A percentile compares a stretch with the other conserved stretches of the same genome.
Conservation (phyloP, 2,888 invertebrate genomes). For the Hyposoter didymator region DNA sequence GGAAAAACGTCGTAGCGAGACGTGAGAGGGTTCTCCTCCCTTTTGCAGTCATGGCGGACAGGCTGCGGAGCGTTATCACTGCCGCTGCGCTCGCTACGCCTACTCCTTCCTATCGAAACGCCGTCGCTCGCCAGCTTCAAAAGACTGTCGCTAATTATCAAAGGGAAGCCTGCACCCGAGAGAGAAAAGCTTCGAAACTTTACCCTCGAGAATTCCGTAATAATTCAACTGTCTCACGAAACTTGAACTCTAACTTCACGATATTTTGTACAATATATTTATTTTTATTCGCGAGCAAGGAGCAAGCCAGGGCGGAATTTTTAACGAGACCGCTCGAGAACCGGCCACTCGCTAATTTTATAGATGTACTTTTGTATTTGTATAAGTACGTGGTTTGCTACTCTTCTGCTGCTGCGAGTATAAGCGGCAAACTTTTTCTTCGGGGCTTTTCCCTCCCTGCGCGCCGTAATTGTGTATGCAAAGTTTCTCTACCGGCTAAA, state of each 20-base stretch:
- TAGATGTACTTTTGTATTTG: constrained; percentile 25
- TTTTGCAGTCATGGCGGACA: neutral
- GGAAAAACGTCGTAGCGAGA: neutral
- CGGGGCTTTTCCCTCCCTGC: constrained; percentile 34
- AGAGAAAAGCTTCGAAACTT: neutral
- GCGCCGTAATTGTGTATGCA: constrained; percentile 59
- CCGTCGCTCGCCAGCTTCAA: neutral
- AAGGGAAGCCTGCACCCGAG: neutral
- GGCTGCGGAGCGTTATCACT: neutral
- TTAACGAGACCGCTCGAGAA: constrained; percentile 66
- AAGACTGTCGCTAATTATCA: neutral
- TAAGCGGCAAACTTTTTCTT: constrained; percentile 53
- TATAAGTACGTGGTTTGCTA: constrained; percentile 39
- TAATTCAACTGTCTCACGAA: neutral
- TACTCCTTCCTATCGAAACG: neutral
- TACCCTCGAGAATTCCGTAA: neutral
- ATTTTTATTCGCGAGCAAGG: constrained; percentile 34
- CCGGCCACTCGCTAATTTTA: constrained; percentile 41
- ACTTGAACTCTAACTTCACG: neutral
- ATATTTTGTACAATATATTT: neutral
- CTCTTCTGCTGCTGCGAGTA: constrained; percentile 42
- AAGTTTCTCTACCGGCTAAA: constrained; percentile 47
- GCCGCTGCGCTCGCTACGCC: neutral
- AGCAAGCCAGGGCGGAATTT: constrained; percentile 65
- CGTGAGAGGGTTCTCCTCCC: neutral